Evolutionary conservation across 2,113 vertebrate genomes (phyloP).

Genomic region (Quiscalus mexicanus): DNA sequence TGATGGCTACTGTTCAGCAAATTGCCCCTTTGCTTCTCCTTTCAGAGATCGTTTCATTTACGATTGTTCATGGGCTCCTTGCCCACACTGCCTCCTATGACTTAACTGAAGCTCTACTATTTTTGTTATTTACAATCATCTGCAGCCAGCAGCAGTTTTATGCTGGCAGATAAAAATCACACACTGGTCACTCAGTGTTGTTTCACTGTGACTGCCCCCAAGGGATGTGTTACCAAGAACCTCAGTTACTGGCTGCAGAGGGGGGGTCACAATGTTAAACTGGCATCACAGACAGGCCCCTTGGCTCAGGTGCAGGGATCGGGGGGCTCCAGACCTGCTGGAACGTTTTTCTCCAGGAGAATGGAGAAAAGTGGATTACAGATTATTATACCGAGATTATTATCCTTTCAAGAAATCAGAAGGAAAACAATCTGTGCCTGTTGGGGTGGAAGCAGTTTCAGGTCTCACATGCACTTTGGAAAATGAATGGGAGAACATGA

Average conservation of each 20-base stretch:
- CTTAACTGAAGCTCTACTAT: background rate
- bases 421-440: background rate
- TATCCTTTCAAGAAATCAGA: background rate
- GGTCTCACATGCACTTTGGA: fast-evolving
- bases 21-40: background rate
- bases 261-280: background rate
- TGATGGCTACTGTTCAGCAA: background rate
- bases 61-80: background rate
- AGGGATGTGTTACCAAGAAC: background rate
- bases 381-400: background rate
- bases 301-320: background rate
- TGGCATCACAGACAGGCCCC: background rate
- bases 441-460: background rate
- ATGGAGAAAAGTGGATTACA: background rate
- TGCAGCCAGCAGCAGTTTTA: background rate
- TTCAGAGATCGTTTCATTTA: background rate
- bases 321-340: background rate
- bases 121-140: background rate
- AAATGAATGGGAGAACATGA: background rate
- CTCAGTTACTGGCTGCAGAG: background rate
- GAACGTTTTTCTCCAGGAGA: background rate
- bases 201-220: background rate
- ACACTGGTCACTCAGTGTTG: background rate
- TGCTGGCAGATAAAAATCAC: background rate
- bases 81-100: background rate